Evolutionary conservation across 2,797 vertebrate genomes (phyloP).

Genomic region (Lutjanus argentimaculatus): DNA sequence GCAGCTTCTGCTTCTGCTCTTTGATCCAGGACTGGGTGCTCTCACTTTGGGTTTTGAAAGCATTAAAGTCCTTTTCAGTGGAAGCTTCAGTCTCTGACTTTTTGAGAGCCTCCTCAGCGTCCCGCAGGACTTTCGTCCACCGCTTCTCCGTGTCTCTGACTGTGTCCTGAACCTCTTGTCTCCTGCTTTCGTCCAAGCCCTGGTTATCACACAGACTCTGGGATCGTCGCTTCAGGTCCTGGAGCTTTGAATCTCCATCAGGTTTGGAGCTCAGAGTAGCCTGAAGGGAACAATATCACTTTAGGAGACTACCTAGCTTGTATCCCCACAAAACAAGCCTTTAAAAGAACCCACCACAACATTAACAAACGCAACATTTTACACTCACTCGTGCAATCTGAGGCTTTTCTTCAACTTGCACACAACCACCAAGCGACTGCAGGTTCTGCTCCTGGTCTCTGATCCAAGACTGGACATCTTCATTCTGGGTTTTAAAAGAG

Average conservation of each 20-base stretch:
- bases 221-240: slow-evolving; percentile 65
- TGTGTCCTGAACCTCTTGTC: slow-evolving; percentile 49
- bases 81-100: slow-evolving; percentile 64
- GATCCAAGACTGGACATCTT: slow-evolving; percentile 85
- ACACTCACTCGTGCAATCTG: slow-evolving; percentile 84
- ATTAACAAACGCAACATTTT: neutral
- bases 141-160: slow-evolving; percentile 61
- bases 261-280: slow-evolving; percentile 75
- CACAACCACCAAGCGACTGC: slow-evolving; percentile 67
- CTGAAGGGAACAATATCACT: slow-evolving; percentile 67
- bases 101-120: slow-evolving; percentile 47
- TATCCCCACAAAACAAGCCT: neutral
- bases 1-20: slow-evolving; percentile 84
- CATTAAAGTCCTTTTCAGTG: slow-evolving; percentile 68
- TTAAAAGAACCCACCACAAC: neutral
- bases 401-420: slow-evolving; percentile 77
- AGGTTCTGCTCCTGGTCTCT: slow-evolving; percentile 82
- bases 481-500: slow-evolving; percentile 75
- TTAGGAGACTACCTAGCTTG: neutral
- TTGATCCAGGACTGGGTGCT: slow-evolving; percentile 84
- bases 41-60: slow-evolving; percentile 80
- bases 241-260: slow-evolving; percentile 84
- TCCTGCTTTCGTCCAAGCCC: slow-evolving; percentile 59
- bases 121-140: slow-evolving; percentile 62
- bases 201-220: slow-evolving; percentile 62